Percentiles rank a stretch among this genome's conserved stretches.
These are phyloP conservation scores for Fragum sueziense DNA, from an alignment of 2,888 invertebrate genomes.

Conservation along the genomic window DNA sequence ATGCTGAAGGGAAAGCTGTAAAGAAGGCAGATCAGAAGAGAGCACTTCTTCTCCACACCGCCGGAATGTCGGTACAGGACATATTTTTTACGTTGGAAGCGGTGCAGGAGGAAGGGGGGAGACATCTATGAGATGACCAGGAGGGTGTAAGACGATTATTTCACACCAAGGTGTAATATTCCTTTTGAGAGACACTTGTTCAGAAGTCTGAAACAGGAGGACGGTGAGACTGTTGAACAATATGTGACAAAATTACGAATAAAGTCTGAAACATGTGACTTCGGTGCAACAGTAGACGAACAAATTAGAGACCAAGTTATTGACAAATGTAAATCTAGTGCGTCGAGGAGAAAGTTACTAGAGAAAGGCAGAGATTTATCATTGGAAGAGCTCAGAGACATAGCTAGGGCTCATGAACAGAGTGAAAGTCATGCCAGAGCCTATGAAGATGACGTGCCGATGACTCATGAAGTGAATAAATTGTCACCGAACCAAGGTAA, in stretches of 20 bases:
- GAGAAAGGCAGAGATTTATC: slow-evolving; percentile 18
- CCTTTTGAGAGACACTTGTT: slow-evolving; percentile 46
- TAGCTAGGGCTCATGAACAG: slow-evolving; percentile 16
- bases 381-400: slow-evolving; percentile 9
- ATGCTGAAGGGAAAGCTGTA: slow-evolving; percentile 35
- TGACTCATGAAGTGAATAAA: too few species aligned
- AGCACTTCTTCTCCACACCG: neutral
- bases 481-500: neutral
- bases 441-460: too few species aligned
- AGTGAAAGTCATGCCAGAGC: too few species aligned
- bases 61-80: slow-evolving; percentile 18
- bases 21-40: slow-evolving; percentile 21
- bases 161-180: slow-evolving; percentile 32
- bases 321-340: slow-evolving; percentile 4
- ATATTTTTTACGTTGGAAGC: neutral
- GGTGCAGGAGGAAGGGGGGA: neutral
- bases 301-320: slow-evolving; percentile 20
- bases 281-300: slow-evolving; percentile 23
- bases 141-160: slow-evolving; percentile 21
- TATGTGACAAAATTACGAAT: slow-evolving; percentile 22
- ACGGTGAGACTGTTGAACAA: slow-evolving; percentile 19
- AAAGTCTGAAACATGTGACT: slow-evolving; percentile 25
- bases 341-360: neutral
- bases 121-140: neutral
- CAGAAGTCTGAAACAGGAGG: slow-evolving; percentile 28